Base-by-base conservation (phyloP, 2,888 invertebrate genomes). In the Xestia sexstrigata region DNA sequence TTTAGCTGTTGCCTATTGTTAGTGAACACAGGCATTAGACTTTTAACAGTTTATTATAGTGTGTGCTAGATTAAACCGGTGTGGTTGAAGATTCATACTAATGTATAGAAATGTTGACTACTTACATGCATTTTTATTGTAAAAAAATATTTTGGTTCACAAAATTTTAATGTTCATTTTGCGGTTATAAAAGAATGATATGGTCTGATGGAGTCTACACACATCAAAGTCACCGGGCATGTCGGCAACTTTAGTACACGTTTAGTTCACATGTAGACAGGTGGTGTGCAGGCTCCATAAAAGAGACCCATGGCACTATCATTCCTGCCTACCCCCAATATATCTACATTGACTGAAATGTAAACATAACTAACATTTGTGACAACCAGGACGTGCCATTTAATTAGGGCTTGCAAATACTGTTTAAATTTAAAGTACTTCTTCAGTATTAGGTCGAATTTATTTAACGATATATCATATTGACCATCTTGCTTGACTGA, bases 321-420 rank as follows among this genome's bases (percentile, higher is more conserved):
- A 69, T 67, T 58, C 42, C 70, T 79, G 55, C 49, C 45, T 76
- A 62, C 66, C 60, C 35, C 70, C 30, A 47, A 52, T 52, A 66
- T 42, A 74, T 72, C 45, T 81, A 74, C 35, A 77, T 65, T 68
- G 20, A 88, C 88, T 88, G 83, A 86, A 63, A 58, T 75, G 49
- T 74, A 45, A n/a, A 63, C 26, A 63, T 81, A 70, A 69, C 47
- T 74, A 67, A 82, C 20, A 65, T 74, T 80, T 66, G 66, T 77
- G 76, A 80, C 77, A 76, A 15, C 35, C 63, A 71, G 78, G 71
- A 74, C 20, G 86, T 86, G 86, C 86, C 83, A 87, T 87, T 83
- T 73, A 69, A 62, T 81, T 63, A 78, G 26, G 66, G 66, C 63
- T 75, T 86, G 52, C 60, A 71, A 62, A 35, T 70, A 73, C 74